Base-by-base conservation (phyloP, 2,113 vertebrate genomes). In the Phycodurus eques region DNA sequence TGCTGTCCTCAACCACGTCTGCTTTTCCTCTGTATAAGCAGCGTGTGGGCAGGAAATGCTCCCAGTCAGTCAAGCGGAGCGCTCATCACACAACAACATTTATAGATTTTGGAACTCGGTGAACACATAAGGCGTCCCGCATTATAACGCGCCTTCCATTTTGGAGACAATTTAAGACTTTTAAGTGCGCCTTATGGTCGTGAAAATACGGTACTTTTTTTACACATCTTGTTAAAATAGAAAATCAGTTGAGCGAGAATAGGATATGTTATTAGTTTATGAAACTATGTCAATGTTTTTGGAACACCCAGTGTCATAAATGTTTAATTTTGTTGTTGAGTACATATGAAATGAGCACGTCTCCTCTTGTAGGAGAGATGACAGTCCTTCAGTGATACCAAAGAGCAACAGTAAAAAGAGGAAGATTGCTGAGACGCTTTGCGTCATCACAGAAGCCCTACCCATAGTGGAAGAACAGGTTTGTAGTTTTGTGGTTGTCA, bases 341-440 rank as follows among this genome's bases (percentile, higher is more conserved):
- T 59, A 10, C 53, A 31, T 13, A 59, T 59, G 12, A 31, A 59
- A 31, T n/a, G 14, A 14, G 33, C n/a, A 63, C 5, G 8, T 75
- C 49, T 72, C 73, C 2, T 72, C 31, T 33, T 66, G 8, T 72
- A 98, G 96, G 85, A 93, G 93, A 82, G 94, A 94, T 87, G 94
- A 94, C 76, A 77, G 83, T 74, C 83, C 93, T 62, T 82, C 93
- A 66, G 17, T 74, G 3, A 76, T 92, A 47, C 86, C 81, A 68
- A 93, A 91, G 85, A 93, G 62, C 85, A 94, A 93, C 85, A 73
- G 86, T 6, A 95, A 95, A 92, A 96, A 97, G 82, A 92, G 96
- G 84, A 98, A 95, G 79, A 95, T 98, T 84, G 91, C 95, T 0
- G 96, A 98, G 89, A 95, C 95, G 0, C 94, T 93, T 0, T 96